Evolutionary conservation across 2,888 invertebrate genomes (phyloP), one percentile per base, ranked within the genome.

Genomic region (Athalia cordata): DNA sequence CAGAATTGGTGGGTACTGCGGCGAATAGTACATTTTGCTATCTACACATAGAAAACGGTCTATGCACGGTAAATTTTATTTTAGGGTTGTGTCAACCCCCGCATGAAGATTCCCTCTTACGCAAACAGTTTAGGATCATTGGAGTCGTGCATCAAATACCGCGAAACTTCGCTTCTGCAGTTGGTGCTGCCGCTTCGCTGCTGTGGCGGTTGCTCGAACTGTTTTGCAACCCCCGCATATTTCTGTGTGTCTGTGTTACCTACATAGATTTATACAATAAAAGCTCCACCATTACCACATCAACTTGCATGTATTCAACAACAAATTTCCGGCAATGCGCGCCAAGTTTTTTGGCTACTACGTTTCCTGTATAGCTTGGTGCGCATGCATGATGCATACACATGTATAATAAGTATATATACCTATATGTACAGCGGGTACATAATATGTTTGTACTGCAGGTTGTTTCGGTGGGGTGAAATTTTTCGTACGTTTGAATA

Each of bases 111-210:
- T 62, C 52, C 55, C 77, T 72, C 64, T 78, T 67, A 57, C 78
- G 77, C 72, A 81, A 82, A 81, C 81, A 79, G 80, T 80, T 82
- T 80, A 66, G 80, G 81, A 83, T 82, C 80, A 84, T 81, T 78
- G 59, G 77, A 79, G 80, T 81, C 78, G 76, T 62, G 81, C 78
- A 49, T 68, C 52, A 15, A 13, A n/a, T 55, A n/a, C 11, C 55
- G n/a, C 55, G 5, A 55, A n/a, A 55, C 7, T 11, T 55, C 4
- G n/a, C 55, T 55, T 55, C 55, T 4, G 55, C 29, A 29, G 29
- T 29, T 29, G 29, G 29, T 29, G 29, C 29, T 29, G 29, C 29
- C 29, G 29, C 29, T 29, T 50, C 68, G 68, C 50, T 55, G 47
- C n/a, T 2, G 15, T 47, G 59, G 72, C 59, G 15, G 13, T 47